phyloP scores from a whole-genome alignment of 2,888 invertebrate species.

The Dicranocentrus wangi region DNA sequence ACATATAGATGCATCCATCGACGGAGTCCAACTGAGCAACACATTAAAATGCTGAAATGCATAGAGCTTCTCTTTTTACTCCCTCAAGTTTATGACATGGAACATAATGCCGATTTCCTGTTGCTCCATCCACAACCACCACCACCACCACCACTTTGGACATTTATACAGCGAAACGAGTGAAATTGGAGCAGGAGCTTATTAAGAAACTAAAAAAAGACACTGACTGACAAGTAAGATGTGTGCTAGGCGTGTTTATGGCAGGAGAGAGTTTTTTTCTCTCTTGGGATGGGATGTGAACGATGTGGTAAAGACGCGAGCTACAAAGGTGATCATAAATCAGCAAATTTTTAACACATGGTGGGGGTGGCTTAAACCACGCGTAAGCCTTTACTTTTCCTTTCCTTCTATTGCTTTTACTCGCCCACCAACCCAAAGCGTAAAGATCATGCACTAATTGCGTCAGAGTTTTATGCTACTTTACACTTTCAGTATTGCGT shows the following conservation, averaged over 20 bases:
- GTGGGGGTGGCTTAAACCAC: too few species aligned
- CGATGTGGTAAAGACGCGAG: background rate
- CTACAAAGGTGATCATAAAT: background rate
- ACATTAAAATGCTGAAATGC: conserved; percentile 6
- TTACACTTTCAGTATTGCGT: too few species aligned
- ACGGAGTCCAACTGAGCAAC: background rate
- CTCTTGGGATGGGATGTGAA: too few species aligned
- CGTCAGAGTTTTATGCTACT: too few species aligned
- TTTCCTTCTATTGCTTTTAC: too few species aligned
- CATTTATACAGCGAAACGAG: conserved; percentile 10
- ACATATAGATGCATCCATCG: background rate
- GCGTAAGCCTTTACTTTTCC: too few species aligned
- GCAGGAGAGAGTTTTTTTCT: too few species aligned
- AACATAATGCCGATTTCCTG: conserved; percentile 56
- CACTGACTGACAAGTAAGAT: conserved; percentile 1
- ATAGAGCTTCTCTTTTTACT: background rate
- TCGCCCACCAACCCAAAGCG: too few species aligned
- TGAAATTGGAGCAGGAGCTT: conserved; percentile 27
- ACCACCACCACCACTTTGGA: conserved; percentile 12
- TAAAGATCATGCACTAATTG: too few species aligned
- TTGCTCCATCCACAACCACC: conserved; percentile 39
- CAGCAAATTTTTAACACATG: too few species aligned
- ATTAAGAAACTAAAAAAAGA: background rate
- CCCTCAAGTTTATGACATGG: conserved; percentile 24
- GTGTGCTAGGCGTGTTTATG: too few species aligned